A percentile compares a stretch with the other conserved stretches of the same genome.
Evolutionary conservation across 2,797 vertebrate species (phyloP).

Genomic region (Helostoma temminkii): DNA sequence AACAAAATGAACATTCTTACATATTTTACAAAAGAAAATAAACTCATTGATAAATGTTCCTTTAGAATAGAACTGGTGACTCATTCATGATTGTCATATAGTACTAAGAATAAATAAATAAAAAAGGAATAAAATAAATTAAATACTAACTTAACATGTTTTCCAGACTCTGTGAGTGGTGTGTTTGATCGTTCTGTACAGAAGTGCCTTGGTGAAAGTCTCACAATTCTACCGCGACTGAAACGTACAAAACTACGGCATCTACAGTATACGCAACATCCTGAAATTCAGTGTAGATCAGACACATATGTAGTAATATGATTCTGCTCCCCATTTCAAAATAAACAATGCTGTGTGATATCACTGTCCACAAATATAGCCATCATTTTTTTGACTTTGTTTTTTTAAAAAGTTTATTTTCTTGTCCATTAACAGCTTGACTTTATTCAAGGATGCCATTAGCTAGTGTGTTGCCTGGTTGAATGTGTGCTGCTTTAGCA

Average conservation of each 20-base stretch:
- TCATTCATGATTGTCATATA: conserved; percentile 99
- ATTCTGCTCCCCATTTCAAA: conserved; percentile 89
- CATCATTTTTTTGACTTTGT: conserved; percentile 82
- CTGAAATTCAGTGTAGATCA: conserved; percentile 96
- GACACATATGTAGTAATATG: conserved; percentile 92
- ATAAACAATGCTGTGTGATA: conserved; percentile 94
- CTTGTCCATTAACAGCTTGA: conserved; percentile 67
- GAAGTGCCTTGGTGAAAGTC: conserved; percentile 98
- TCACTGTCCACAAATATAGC: conserved; percentile 95
- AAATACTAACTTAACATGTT: conserved; percentile 84
- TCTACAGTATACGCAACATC: conserved; percentile 97
- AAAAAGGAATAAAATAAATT: conserved; percentile 78
- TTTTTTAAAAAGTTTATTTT: conserved; percentile 76
- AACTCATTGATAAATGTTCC: conserved; percentile 92
- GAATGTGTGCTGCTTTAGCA: conserved; percentile 77
- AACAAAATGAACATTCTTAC: conserved; percentile 98
- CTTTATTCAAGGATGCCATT: conserved; percentile 88
- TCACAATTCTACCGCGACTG: conserved; percentile 98
- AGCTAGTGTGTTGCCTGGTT: conserved; percentile 86
- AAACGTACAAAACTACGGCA: conserved; percentile 99
- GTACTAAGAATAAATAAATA: conserved; percentile 90
- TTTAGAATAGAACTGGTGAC: conserved; percentile 94
- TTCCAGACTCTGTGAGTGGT: conserved; percentile 78
- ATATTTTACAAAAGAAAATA: conserved; percentile 98
- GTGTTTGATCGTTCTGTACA: conserved; percentile 91